A percentile compares a stretch with the other conserved stretches of the same genome.
Conservation (phyloP, 23 tunicate genomes). For the Ciona savignyi region DNA sequence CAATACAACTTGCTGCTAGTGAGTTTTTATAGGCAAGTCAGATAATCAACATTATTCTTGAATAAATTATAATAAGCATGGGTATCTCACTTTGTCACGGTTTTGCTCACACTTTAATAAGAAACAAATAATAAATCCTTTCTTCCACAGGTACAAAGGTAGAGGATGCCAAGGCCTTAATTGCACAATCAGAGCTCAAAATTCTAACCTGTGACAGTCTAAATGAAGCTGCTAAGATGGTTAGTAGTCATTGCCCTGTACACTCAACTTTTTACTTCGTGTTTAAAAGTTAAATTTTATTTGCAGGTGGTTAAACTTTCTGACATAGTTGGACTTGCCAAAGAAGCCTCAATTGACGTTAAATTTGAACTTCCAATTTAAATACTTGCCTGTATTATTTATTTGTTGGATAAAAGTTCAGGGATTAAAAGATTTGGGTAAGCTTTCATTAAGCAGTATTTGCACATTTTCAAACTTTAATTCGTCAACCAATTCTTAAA, state of each 20-base stretch:
- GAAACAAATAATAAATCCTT: no score
- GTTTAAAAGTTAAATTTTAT: neutral
- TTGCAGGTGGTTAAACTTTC: constrained; percentile 90
- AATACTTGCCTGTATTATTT: constrained; percentile 9
- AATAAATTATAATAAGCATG: no score
- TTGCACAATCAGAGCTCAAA: constrained; percentile 66
- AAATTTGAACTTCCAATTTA: constrained; percentile 77
- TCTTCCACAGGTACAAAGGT: constrained; percentile 81
- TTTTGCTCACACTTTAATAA: no score
- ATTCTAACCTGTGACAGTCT: constrained; percentile 93
- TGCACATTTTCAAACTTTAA: no score
- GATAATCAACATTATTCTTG: no score
- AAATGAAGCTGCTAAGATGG: constrained; percentile 99
- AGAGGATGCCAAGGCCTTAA: constrained; percentile 96
- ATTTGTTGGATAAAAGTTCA: no score
- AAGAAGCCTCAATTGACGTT: constrained; percentile 87
- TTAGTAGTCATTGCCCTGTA: constrained; percentile 3
- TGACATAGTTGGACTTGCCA: constrained; percentile 82
- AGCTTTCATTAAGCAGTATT: no score
- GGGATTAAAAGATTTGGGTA: no score
- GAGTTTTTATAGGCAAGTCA: no score
- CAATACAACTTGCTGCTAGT: no score
- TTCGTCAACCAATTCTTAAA: no score
- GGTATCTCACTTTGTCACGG: no score
- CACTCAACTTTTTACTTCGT: neutral